Evolutionary conservation across 2,113 vertebrate genomes (phyloP), one percentile per base, ranked within the genome.

Genomic region (Campylomormyrus numenius): DNA sequence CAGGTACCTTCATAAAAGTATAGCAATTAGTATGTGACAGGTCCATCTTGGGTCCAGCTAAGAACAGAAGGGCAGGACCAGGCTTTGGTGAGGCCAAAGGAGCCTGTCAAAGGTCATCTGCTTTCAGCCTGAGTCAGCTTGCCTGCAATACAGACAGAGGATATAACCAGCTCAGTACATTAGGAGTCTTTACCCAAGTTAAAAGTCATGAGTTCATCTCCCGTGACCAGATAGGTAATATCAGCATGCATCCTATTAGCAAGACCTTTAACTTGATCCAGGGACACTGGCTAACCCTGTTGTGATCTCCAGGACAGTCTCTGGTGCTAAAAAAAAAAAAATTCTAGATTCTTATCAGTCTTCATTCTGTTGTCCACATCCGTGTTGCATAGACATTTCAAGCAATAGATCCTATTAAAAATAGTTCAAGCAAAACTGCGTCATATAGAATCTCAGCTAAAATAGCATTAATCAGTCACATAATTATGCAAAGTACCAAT

Each of bases 1-100:
- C 98, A 99, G 98, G 98, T 99, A 98, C 93, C 90, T 42, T 90
- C 17, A 17, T 39, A 31, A 88, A 35, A 53, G 49, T 24, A 17
- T 17, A 50, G 74, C 5, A 4, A 17, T 80, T 80, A 42, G 15
- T 19, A 42, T 42, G 2, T 19, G 35, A 19, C 74, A 15, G 13
- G 5, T n/a, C 70, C 31, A 39, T 39, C 70, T 74, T 35, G 27
- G 27, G 27, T 74, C 70, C 13, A 77, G 70, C 27, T 42, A 2
- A 19, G 0, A 17, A 42, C 15, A 7, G 7, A 77, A 17, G 15
- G 15, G 35, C 5, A 19, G 31, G 74, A 80, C 35, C 74, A 80
- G 74, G 74, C 5, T 80, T 80, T 42, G 74, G 35, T 42, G 31
- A 80, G 74, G 35, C 74, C 74, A 42, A n/a, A 7, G 35, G 35